Evolutionary conservation across 2,888 invertebrate species (phyloP), one percentile per base, ranked within the genome.

Genomic region (Cataglyphis cursor): DNA sequence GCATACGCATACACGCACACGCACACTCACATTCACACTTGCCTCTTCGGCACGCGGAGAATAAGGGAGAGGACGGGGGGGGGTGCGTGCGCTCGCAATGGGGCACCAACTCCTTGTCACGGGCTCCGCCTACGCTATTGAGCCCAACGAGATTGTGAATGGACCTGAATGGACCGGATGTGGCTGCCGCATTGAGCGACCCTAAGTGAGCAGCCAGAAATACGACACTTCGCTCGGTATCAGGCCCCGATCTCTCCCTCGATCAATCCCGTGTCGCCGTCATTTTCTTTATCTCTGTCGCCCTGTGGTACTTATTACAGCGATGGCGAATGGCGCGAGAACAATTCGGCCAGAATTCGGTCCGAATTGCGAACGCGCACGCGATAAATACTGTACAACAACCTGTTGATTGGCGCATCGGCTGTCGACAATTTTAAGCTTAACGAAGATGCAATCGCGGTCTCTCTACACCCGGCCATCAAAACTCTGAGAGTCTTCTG

Each of bases 141-240:
- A 93, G 83, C 21, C 51, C 88, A 85, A 80, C 76, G 68, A 84
- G 85, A 88, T 87, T 74, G 87, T 90, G 91, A 92, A 91, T 92
- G 90, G 89, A 78, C 66, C 54, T 94, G 92, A 94, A 95, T 93
- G 92, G 93, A 92, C 95, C 95, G 95, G 95, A 95, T 94, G 94
- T 95, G 94, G 94, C 94, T 93, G 94, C 93, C 92, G 93, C 91
- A 93, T 94, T 94, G 92, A 92, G 86, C 90, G 62, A 54, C 83
- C 91, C 92, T 92, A 95, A 95, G 93, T 94, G 94, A 94, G 93
- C 95, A 94, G 91, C 93, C 88, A 93, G 94, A 94, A 94, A 94
- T 92, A 92, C 92, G 94, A 94, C 93, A 93, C 94, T 93, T 90
- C 90, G 92, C 93, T 93, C 93, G 73, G 91, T 92, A 93, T 93